Percentiles rank a stretch among this genome's conserved stretches.
These are phyloP conservation scores for Xenopus petersii DNA, from an alignment of 2,797 vertebrate species.

Conservation along the genomic window DNA sequence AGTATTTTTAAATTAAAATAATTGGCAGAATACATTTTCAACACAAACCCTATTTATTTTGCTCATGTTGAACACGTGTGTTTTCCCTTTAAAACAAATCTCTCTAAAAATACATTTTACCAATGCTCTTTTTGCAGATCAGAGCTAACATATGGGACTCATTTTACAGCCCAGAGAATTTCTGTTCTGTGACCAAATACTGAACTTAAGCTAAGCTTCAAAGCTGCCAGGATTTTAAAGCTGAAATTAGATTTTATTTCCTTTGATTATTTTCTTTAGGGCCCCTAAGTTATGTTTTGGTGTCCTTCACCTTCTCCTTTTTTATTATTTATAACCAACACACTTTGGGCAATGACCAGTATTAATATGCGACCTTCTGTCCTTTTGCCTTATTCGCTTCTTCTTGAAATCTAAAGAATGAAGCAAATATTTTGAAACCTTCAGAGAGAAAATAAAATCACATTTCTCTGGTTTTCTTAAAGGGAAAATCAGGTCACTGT, in stretches of 20 bases:
- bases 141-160: conserved; percentile 8
- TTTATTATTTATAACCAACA: conserved; percentile 98
- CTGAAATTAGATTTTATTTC: conserved; percentile 82
- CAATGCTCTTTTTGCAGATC: conserved; percentile 10
- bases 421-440: conserved; percentile 72
- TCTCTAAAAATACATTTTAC: conserved; percentile 11
- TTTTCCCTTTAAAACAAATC: not conserved
- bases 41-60: no score
- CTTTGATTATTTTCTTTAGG: conserved; percentile 68
- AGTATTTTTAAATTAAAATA: no score
- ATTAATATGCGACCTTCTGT: conserved; percentile 99
- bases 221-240: conserved; percentile 75
- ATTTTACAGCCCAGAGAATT: conserved; percentile 22
- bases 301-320: conserved; percentile 88
- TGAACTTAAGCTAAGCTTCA: conserved; percentile 44
- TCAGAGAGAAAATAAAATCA: conserved; percentile 61
- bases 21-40: no score
- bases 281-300: conserved; percentile 80
- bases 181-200: conserved; percentile 34
- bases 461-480: conserved; percentile 21
- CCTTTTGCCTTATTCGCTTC: conserved; percentile 94
- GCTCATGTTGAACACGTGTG: no score
- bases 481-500: conserved; percentile 9
- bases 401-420: conserved; percentile 93
- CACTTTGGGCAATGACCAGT: conserved; percentile 99